phyloP scores from a whole-genome alignment of 2,888 invertebrate genomes.

The Oscheius sp. region DNA sequence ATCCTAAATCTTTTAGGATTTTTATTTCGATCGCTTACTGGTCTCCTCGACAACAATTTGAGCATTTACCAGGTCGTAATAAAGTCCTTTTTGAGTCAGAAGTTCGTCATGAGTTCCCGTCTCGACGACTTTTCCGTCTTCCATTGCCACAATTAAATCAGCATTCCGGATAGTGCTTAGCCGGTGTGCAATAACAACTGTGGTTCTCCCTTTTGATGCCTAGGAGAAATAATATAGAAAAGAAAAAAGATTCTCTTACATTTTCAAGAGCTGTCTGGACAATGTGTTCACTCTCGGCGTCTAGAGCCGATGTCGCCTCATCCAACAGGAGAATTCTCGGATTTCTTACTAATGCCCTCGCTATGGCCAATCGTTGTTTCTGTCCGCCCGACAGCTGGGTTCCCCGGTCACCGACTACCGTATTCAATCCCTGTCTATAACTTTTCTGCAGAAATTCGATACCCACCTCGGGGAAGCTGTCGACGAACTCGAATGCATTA shows the following conservation, averaged over 20 bases:
- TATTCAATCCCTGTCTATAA: slow-evolving; percentile 54
- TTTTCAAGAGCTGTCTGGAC: slow-evolving; percentile 79
- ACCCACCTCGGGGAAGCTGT: slow-evolving; percentile 71
- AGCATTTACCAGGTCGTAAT: slow-evolving; percentile 77
- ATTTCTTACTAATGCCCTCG: slow-evolving; percentile 44
- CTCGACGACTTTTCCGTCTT: slow-evolving; percentile 65
- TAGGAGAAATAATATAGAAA: slow-evolving; percentile 16
- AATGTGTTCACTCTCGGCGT: slow-evolving; percentile 82
- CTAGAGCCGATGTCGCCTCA: slow-evolving; percentile 80
- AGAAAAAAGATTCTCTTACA: slow-evolving; percentile 20
- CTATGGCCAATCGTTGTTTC: slow-evolving; percentile 64
- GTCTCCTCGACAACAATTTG: slow-evolving; percentile 41
- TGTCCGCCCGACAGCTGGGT: slow-evolving; percentile 75
- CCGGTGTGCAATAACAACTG: slow-evolving; percentile 76
- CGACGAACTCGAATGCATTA: slow-evolving; percentile 75
- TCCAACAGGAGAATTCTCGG: slow-evolving; percentile 76
- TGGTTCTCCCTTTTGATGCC: slow-evolving; percentile 73
- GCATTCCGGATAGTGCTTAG: slow-evolving; percentile 76
- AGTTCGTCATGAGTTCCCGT: slow-evolving; percentile 81
- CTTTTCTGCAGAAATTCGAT: background rate
- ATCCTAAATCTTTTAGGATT: background rate
- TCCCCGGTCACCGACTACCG: slow-evolving; percentile 74
- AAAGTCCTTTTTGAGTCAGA: slow-evolving; percentile 79
- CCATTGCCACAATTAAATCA: slow-evolving; percentile 75
- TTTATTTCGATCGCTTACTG: background rate